These are phyloP conservation scores for Myotis lucifugus DNA, from an alignment of 2,113 vertebrate species.

Conservation along the genomic window DNA sequence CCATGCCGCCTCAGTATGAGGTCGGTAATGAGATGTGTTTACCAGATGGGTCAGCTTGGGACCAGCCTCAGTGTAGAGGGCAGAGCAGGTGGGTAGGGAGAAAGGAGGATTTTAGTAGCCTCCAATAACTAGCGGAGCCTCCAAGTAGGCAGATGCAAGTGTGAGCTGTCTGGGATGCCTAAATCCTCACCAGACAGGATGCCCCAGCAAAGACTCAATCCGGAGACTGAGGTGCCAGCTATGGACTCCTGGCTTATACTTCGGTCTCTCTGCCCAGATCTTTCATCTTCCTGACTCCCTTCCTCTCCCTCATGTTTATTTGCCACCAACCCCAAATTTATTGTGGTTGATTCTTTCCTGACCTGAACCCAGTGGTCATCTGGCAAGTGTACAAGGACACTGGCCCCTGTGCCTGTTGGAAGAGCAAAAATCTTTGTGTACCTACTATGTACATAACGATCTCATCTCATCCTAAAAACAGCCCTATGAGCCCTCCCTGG, in stretches of 20 bases:
- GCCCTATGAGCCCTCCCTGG: background rate
- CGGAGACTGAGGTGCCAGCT: background rate
- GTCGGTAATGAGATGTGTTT: background rate
- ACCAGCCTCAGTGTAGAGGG: background rate
- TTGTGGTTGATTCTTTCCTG: constrained; percentile 6
- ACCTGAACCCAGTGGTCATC: background rate
- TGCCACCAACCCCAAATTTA: background rate
- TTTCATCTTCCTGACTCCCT: background rate
- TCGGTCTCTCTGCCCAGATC: background rate
- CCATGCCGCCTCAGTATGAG: background rate
- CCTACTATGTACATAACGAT: background rate
- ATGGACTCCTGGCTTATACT: background rate
- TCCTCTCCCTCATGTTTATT: background rate
- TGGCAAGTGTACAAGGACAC: background rate
- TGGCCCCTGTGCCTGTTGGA: background rate
- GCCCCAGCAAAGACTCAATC: background rate
- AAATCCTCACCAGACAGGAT: background rate
- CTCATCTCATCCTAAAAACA: background rate
- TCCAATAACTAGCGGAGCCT: background rate
- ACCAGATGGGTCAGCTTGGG: background rate
- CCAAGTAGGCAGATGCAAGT: background rate
- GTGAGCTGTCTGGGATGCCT: background rate
- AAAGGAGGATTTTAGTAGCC: background rate
- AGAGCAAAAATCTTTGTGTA: background rate
- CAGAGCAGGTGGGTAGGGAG: background rate